Evolutionary conservation across 2,113 vertebrate species (phyloP).

Genomic region (Nycticryphes semicollaris): DNA sequence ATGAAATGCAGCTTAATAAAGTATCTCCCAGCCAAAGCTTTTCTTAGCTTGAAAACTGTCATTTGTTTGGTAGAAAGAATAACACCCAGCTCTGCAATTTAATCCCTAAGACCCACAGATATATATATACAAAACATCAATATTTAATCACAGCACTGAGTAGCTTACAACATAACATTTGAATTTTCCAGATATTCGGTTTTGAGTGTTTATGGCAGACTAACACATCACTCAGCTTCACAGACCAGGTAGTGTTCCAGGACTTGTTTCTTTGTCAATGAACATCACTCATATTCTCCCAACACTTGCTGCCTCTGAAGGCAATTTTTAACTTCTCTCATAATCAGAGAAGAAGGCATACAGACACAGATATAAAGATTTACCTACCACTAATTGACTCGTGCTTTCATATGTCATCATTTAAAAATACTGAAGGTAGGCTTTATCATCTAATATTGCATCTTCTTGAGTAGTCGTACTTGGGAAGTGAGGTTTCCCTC

Average conservation of each 20-base stretch:
- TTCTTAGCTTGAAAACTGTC: not conserved
- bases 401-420: not conserved
- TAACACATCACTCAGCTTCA: not conserved
- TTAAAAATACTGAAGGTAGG: not conserved
- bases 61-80: not conserved
- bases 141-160: not conserved
- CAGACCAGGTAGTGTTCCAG: not conserved
- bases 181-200: not conserved
- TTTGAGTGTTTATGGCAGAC: not conserved
- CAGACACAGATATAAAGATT: not conserved
- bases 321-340: not conserved
- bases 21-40: not conserved
- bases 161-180: not conserved
- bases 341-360: not conserved
- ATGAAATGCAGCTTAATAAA: not conserved
- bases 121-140: not conserved
- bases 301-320: not conserved
- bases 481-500: not conserved
- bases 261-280: not conserved
- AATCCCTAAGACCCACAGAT: not conserved
- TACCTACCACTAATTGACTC: not conserved
- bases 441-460: not conserved
- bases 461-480: not conserved
- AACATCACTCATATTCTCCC: not conserved
- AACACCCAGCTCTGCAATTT: not conserved